Evolutionary conservation across 2,888 invertebrate genomes (phyloP), one percentile per base, ranked within the genome.

Genomic region (Chrysolina haemoptera): DNA sequence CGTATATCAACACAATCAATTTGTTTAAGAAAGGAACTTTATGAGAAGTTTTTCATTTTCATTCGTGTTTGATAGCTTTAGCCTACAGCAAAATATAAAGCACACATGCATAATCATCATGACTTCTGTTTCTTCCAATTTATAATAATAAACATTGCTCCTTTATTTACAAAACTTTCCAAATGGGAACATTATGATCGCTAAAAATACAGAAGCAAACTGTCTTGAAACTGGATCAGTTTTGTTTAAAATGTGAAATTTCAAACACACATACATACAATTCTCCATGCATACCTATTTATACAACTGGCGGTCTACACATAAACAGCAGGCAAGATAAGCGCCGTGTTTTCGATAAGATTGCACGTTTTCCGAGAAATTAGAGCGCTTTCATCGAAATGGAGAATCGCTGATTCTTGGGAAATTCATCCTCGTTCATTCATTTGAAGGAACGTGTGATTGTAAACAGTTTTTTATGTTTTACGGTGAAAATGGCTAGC

Each of bases 271-370:
- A 16, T 16, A 55, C 53, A 14, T 27, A 59, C 59, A 59, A 14
- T 27, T 14, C 35, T 35, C 59, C 14, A 5, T 35, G 59, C 35
- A 35, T 27, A 27, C 59, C 59, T 59, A 59, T 59, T 59, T 59
- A 59, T 59, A 59, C 59, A 59, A 66, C 35, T 20, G 48, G n/a
- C 48, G 46, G 27, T 27, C 53, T 18, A 41, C 14, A 53, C 41
- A 40, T 22, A 48, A 50, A 48, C 50, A 66, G 14, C 27, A 16
- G 50, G 14, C 27, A 16, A 66, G 66, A 66, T 66, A 66, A 66
- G 50, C 35, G 16, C 43, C 50, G 16, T 67, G 67, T 67, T 66
- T n/a, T 27, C 16, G 67, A 67, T 67, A 67, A 67, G 67, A 67
- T 40, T 67, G 55, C 53, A 53, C 67, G 53, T 67, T 67, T 66